Conservation (phyloP, 2,113 vertebrate species). For the Thalassarche chlororhynchos region DNA sequence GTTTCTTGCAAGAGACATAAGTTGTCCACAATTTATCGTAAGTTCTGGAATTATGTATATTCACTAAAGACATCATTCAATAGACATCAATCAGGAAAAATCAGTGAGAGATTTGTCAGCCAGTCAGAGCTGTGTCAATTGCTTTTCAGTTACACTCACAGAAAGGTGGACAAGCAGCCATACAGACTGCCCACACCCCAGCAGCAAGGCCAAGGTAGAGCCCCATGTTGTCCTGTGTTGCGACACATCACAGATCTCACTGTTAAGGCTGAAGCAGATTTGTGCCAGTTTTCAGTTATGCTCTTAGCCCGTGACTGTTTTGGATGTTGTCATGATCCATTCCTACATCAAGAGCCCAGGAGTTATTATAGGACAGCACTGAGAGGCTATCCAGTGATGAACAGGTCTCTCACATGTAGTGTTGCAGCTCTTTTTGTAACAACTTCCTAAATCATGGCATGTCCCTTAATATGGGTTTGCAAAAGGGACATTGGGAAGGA, state of each 20-base stretch:
- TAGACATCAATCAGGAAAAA: not conserved
- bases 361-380: not conserved
- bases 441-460: not conserved
- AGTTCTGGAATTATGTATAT: not conserved
- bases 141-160: not conserved
- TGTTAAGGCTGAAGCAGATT: not conserved
- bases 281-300: not conserved
- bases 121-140: not conserved
- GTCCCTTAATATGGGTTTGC: not conserved
- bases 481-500: not conserved
- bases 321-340: not conserved
- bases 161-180: not conserved
- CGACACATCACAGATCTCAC: not conserved
- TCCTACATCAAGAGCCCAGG: not conserved
- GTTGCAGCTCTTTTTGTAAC: not conserved
- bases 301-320: not conserved
- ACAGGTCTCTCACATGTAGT: not conserved
- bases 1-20: not conserved
- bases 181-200: fast-evolving
- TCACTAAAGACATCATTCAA: not conserved
- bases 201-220: not conserved
- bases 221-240: not conserved
- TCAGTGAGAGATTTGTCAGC: not conserved
- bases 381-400: not conserved
- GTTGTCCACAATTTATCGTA: not conserved